Evolutionary conservation across 2,113 vertebrate genomes (phyloP).

Genomic region (Epinephelus cyanopodus): DNA sequence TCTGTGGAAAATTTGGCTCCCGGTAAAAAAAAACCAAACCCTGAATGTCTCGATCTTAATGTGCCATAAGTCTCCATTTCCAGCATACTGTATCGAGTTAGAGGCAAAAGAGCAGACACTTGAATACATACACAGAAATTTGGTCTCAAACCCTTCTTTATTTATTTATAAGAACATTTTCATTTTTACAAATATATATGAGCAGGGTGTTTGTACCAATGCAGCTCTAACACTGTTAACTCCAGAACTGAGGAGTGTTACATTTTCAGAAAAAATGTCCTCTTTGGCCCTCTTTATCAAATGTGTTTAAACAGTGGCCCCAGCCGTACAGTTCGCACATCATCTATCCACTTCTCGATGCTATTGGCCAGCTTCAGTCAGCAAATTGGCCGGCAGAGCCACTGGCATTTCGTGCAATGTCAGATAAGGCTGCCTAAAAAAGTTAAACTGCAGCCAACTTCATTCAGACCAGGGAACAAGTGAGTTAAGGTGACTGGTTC

Average conservation of each 20-base stretch:
- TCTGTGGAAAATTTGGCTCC: no score
- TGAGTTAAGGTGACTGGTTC: constrained; percentile 12
- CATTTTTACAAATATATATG: no score
- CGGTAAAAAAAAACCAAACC: no score
- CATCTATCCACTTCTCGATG: background rate
- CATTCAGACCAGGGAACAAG: constrained; percentile 4
- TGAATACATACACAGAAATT: no score
- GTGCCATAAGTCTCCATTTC: no score
- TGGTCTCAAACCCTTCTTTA: no score
- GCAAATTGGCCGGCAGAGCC: constrained; percentile 17
- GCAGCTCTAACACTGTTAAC: background rate
- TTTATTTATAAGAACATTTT: no score
- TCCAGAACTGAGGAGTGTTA: background rate
- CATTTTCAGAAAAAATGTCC: background rate
- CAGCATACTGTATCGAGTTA: no score
- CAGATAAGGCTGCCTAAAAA: constrained; percentile 1
- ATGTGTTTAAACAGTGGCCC: background rate
- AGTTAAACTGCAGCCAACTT: constrained; percentile 30
- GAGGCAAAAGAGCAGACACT: no score
- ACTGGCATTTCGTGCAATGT: background rate
- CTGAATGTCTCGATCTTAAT: no score
- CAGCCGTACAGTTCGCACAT: background rate
- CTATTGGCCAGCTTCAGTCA: background rate
- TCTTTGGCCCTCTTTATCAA: background rate
- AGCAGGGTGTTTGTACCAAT: no score